Percentiles rank a stretch among this genome's conserved stretches.
These are phyloP conservation scores for Stratiomys singularior DNA, from an alignment of 2,888 invertebrate genomes.

Conservation along the genomic window DNA sequence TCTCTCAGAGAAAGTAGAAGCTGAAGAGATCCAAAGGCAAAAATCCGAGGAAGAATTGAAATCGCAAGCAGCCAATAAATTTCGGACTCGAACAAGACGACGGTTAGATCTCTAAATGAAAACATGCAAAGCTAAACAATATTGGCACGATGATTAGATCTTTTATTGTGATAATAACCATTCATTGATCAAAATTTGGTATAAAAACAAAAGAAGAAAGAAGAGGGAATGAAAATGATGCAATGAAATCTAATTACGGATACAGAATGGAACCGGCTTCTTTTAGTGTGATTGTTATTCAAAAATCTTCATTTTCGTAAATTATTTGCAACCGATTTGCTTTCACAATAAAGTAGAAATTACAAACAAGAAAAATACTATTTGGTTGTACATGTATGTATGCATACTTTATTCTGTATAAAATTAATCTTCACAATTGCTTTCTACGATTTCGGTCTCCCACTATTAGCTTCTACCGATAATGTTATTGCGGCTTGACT, in stretches of 20 bases:
- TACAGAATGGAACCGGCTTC: constrained; percentile 46
- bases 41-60: constrained; percentile 53
- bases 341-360: constrained; percentile 46
- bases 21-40: constrained; percentile 62
- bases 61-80: constrained; percentile 60
- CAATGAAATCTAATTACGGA: constrained; percentile 28
- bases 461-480: too few species aligned
- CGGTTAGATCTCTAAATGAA: constrained; percentile 63
- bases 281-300: constrained; percentile 50
- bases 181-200: constrained; percentile 46
- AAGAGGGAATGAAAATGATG: constrained; percentile 20
- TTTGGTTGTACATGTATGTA: constrained; percentile 51
- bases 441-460: neutral
- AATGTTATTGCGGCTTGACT: too few species aligned
- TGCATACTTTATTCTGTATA: constrained; percentile 49
- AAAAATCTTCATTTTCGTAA: constrained; percentile 48
- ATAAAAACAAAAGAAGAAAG: constrained; percentile 17
- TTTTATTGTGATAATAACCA: constrained; percentile 46
- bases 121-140: constrained; percentile 42
- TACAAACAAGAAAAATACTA: constrained; percentile 35
- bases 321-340: constrained; percentile 49
- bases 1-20: constrained; percentile 66
- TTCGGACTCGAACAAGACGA: constrained; percentile 68
- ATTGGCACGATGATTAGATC: constrained; percentile 26
- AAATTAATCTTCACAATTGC: neutral